Conservation (phyloP, 1,140 invertebrate species). For the Drosophila mayri region DNA sequence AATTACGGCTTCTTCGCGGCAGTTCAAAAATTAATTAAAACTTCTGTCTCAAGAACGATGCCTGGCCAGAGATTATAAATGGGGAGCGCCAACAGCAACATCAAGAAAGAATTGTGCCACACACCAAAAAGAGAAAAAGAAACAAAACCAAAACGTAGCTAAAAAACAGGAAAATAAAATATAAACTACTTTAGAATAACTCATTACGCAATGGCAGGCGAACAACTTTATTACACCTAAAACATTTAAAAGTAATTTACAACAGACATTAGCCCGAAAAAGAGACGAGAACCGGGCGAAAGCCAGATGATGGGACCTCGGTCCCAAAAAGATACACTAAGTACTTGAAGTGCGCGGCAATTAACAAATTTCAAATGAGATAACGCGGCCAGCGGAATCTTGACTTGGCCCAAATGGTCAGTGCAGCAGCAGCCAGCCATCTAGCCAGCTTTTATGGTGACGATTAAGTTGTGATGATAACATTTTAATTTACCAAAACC, state of each 20-base stretch:
- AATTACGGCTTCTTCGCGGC: conserved; percentile 23
- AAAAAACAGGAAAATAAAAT: conserved; percentile 22
- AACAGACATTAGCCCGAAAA: conserved; percentile 65
- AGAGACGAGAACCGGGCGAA: conserved; percentile 29
- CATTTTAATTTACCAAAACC: conserved; percentile 70
- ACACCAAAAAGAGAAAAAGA: conserved; percentile 36
- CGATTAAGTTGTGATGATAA: conserved; percentile 81
- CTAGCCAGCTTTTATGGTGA: conserved; percentile 57
- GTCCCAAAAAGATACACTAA: conserved; percentile 71
- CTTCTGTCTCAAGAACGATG: conserved; percentile 50
- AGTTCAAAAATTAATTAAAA: conserved; percentile 71
- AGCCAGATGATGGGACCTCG: conserved; percentile 53
- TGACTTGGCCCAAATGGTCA: conserved; percentile 53
- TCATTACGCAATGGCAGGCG: conserved; percentile 73
- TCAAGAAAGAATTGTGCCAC: conserved; percentile 35
- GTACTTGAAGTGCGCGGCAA: conserved; percentile 81
- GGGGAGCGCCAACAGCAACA: conserved; percentile 18
- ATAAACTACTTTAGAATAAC: conserved; percentile 66
- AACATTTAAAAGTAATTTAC: conserved; percentile 82
- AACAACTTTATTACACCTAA: conserved; percentile 78
- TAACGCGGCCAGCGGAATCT: conserved; percentile 60
- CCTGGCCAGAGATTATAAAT: conserved; percentile 49
- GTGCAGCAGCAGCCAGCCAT: conserved; percentile 29
- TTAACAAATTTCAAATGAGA: conserved; percentile 78
- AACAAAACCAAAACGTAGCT: neutral